phyloP scores from a whole-genome alignment of 2,888 invertebrate species.

The Acleris cristana region DNA sequence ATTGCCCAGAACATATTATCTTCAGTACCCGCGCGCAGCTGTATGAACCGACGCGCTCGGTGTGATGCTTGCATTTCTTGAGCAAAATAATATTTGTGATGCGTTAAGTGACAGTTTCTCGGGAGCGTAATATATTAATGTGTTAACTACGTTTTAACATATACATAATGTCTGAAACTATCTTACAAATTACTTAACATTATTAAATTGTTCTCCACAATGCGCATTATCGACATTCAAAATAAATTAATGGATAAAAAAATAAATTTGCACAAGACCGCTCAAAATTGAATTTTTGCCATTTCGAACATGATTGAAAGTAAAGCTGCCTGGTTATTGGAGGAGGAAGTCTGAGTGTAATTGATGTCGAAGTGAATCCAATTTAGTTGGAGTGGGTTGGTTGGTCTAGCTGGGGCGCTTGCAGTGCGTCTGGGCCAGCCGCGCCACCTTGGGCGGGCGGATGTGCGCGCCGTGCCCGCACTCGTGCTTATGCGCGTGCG shows the following conservation, averaged over 20 bases:
- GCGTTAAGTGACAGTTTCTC: constrained; percentile 54
- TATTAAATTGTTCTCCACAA: constrained; percentile 66
- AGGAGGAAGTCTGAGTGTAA: background rate
- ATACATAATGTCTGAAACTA: constrained; percentile 71
- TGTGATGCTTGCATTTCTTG: constrained; percentile 36
- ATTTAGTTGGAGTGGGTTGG: constrained; percentile 44
- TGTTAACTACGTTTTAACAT: constrained; percentile 53
- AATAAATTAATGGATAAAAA: constrained; percentile 76
- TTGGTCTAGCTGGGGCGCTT: constrained; percentile 74
- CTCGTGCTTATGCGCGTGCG: constrained; percentile 73
- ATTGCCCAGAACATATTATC: constrained; percentile 51
- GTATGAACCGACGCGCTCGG: constrained; percentile 1
- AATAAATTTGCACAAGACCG: constrained; percentile 68
- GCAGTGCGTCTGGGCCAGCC: constrained; percentile 71
- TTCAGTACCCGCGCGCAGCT: constrained; percentile 19
- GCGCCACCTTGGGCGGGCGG: constrained; percentile 78
- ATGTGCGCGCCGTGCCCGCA: constrained; percentile 75
- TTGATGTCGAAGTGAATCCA: constrained; percentile 38
- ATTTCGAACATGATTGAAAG: constrained; percentile 31
- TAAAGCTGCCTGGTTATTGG: constrained; percentile 26
- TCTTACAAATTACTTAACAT: constrained; percentile 81
- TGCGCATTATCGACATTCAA: constrained; percentile 58
- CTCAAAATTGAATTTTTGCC: constrained; percentile 49
- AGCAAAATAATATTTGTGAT: constrained; percentile 62
- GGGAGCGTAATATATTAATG: constrained; percentile 65